Base-by-base conservation (phyloP, 2,797 vertebrate species). In the Hydrophis major region DNA sequence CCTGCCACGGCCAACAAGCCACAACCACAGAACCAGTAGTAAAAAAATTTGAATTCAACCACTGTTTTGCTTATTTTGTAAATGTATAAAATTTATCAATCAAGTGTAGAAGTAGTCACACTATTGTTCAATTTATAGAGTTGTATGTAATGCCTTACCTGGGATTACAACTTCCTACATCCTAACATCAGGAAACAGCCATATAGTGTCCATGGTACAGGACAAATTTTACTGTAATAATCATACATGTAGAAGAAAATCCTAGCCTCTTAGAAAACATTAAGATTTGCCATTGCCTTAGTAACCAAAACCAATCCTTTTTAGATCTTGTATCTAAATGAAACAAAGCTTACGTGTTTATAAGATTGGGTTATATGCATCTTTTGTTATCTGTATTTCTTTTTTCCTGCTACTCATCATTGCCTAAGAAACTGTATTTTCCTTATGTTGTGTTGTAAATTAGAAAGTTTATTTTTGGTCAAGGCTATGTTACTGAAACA, bases 21-120 rank as follows among this genome's bases (percentile, higher is more conserved):
- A 10, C 8, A 7, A 1, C 50, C 50, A 53, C 8, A 53, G 50
- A 53, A 53, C 50, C 7, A 7, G 50, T 53, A 10, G 50, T 53
- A 53, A 50, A 50, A 50, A 7, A 10, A 10, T 10, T 53, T 53
- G 50, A 53, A 53, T 53, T 7, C 50, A 1, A 53, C 50, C 50
- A 53, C 50, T 53, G 32, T 86, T 93, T 95, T 95, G 93, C 94
- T 96, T 94, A 93, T 94, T 90, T 88, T 94, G 0, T 0, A 93
- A 92, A 88, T 89, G n/a, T 90, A 86, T 94, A 94, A 89, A 78
- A 93, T 60, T 74, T 96, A 94, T 94, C 93, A 93, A 97, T 95
- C 92, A 93, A 47, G 90, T 90, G n/a, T 60, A 66, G 94, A 90
- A 92, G 90, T 95, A 94, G 94, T 94, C 1, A 0, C 74, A 94